A percentile compares a stretch with the other conserved stretches of the same genome.
These are phyloP conservation scores for Ips typographus DNA, from an alignment of 1,140 invertebrate species.

Conservation along the genomic window DNA sequence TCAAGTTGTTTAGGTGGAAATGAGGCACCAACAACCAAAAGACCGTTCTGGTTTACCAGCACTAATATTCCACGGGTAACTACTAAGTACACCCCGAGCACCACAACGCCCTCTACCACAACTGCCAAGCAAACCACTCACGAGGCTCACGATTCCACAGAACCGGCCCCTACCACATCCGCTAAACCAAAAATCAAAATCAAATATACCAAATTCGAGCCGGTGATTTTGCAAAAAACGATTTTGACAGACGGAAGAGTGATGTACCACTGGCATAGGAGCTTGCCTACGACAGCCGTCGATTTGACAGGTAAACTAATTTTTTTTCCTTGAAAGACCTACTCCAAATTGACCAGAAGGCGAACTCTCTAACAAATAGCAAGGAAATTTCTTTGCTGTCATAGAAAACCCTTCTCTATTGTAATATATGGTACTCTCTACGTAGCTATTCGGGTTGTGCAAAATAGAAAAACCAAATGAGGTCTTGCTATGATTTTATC, in stretches of 20 bases:
- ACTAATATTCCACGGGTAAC: slow-evolving; percentile 1
- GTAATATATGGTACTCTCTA: no score
- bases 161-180: slow-evolving; percentile 1
- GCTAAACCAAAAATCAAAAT: slow-evolving; percentile 32
- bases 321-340: background rate
- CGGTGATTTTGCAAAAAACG: slow-evolving; percentile 46
- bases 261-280: slow-evolving; percentile 46
- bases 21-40: slow-evolving; percentile 14
- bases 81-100: background rate
- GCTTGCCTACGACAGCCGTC: slow-evolving; percentile 38
- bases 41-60: slow-evolving; percentile 13
- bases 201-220: slow-evolving; percentile 44
- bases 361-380: no score
- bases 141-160: background rate
- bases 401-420: no score
- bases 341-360: no score
- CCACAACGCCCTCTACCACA: slow-evolving; percentile 3
- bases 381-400: no score
- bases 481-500: no score
- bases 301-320: slow-evolving; percentile 26
- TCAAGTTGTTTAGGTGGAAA: slow-evolving; percentile 1
- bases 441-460: no score
- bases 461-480: no score
- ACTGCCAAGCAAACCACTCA: slow-evolving; percentile 12
- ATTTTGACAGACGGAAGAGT: slow-evolving; percentile 43